Percentiles rank a stretch among this genome's conserved stretches.
These are phyloP conservation scores for Acronicta leporina DNA, from an alignment of 2,888 invertebrate species.

Conservation along the genomic window DNA sequence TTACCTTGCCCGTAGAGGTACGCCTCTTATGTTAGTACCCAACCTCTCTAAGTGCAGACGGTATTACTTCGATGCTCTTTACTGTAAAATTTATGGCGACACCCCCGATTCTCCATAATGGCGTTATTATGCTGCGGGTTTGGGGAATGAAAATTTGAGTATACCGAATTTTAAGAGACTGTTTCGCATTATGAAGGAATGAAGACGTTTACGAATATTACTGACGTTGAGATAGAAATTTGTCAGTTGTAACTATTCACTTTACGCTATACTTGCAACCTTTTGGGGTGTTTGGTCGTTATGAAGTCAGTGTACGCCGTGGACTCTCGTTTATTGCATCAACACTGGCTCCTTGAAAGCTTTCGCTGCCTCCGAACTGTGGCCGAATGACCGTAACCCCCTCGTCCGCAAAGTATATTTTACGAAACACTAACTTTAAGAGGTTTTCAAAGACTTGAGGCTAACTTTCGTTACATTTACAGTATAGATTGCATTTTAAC, in stretches of 20 bases:
- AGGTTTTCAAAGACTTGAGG: slow-evolving; percentile 41
- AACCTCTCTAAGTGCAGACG: slow-evolving; percentile 54
- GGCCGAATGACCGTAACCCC: slow-evolving; percentile 56
- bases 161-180: slow-evolving; percentile 49
- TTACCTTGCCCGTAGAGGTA: slow-evolving; percentile 22
- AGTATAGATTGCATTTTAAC: too few species aligned
- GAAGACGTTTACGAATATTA: slow-evolving; percentile 46
- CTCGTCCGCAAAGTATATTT: slow-evolving; percentile 56
- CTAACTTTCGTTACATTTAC: slow-evolving; percentile 20
- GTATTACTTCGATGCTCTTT: slow-evolving; percentile 62
- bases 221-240: slow-evolving; percentile 26
- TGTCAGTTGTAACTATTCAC: slow-evolving; percentile 25
- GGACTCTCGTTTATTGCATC: slow-evolving; percentile 53
- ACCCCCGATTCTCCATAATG: slow-evolving; percentile 67
- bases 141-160: slow-evolving; percentile 66
- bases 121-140: slow-evolving; percentile 65
- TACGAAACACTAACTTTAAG: slow-evolving; percentile 32
- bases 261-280: slow-evolving; percentile 15
- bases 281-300: slow-evolving; percentile 21
- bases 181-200: slow-evolving; percentile 54
- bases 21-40: slow-evolving; percentile 40
- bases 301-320: slow-evolving; percentile 38
- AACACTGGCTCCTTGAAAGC: slow-evolving; percentile 55
- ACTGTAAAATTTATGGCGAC: slow-evolving; percentile 67
- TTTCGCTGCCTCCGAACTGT: slow-evolving; percentile 55